Conservation (phyloP, 1,140 invertebrate genomes). For the Riptortus pedestris region DNA sequence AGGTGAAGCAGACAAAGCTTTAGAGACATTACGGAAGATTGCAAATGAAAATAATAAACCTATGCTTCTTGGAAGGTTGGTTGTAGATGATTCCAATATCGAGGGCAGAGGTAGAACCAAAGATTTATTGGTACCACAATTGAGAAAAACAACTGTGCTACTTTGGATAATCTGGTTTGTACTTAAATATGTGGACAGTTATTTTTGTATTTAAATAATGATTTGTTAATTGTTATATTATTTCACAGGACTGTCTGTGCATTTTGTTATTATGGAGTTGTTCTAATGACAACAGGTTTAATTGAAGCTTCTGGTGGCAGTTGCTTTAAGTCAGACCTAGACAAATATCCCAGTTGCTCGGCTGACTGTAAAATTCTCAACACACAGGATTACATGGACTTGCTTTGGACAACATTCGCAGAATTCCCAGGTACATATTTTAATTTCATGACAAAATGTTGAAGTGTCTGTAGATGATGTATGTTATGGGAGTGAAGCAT, state of each 20-base stretch:
- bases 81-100: constrained; percentile 60
- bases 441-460: constrained; percentile 21
- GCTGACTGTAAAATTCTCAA: constrained; percentile 64
- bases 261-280: constrained; percentile 92
- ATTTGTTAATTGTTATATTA: constrained; percentile 15
- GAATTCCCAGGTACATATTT: constrained; percentile 75
- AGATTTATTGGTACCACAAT: constrained; percentile 68
- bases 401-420: constrained; percentile 87
- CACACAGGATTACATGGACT: constrained; percentile 81
- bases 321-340: constrained; percentile 35
- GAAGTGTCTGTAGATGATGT: too few relatives aligned
- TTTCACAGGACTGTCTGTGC: constrained; percentile 76
- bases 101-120: constrained; percentile 54
- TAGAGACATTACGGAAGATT: constrained; percentile 66
- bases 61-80: constrained; percentile 75
- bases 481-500: not conserved
- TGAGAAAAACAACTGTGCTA: constrained; percentile 70
- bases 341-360: constrained; percentile 42
- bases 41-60: constrained; percentile 80
- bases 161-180: constrained; percentile 87
- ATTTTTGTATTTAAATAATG: not conserved
- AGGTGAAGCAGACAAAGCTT: constrained; percentile 74
- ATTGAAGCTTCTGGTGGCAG: constrained; percentile 52
- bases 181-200: not conserved
- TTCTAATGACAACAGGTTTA: constrained; percentile 88